Conservation (phyloP, 2,797 vertebrate genomes). For the Phrynocephalus guinanensis region DNA sequence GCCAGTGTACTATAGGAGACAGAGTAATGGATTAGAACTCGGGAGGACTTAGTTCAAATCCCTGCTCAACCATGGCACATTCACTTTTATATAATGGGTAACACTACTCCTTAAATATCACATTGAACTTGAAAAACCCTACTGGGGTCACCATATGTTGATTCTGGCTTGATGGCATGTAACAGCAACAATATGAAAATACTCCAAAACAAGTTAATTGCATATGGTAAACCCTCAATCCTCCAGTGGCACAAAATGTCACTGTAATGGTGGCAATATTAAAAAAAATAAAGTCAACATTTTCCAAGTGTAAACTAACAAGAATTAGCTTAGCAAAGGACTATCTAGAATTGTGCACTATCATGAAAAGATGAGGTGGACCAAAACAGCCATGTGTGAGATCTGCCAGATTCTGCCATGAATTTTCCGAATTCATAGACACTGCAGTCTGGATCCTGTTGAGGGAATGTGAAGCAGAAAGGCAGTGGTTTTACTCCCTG, state of each 20-base stretch:
- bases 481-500: no score
- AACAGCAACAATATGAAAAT: neutral
- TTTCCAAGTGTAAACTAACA: neutral
- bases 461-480: no score
- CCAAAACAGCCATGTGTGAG: neutral
- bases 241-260: neutral
- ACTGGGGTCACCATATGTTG: no score
- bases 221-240: neutral
- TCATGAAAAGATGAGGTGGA: neutral
- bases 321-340: neutral
- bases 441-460: neutral
- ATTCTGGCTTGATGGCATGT: no score
- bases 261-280: neutral
- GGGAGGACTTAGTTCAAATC: no score
- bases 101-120: no score
- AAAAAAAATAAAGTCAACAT: neutral
- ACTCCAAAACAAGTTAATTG: neutral
- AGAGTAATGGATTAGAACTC: no score
- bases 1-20: no score
- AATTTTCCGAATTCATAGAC: neutral
- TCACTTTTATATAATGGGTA: no score
- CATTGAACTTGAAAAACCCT: no score
- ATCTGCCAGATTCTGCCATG: neutral
- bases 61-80: no score
- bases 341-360: neutral